phyloP scores from a whole-genome alignment of 2,888 invertebrate genomes.

The Folsomia manolachei region DNA sequence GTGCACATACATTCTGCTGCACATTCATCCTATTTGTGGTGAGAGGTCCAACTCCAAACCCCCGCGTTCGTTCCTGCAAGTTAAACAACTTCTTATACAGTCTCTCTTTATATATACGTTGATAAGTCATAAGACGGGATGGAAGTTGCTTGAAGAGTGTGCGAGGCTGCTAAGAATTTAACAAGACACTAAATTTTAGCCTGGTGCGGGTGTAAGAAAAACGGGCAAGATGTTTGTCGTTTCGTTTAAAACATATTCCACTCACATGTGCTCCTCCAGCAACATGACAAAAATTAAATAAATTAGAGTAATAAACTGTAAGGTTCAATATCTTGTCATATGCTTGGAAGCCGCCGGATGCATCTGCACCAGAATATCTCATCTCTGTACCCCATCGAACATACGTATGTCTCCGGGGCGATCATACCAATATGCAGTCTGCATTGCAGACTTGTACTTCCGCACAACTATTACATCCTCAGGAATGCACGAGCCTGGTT shows the following conservation, averaged over 20 bases:
- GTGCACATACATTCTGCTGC: slow-evolving; percentile 32
- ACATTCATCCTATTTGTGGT: slow-evolving; percentile 26
- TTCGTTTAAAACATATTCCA: neutral
- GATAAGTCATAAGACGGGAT: neutral
- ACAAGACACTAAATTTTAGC: neutral
- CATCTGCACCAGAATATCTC: neutral
- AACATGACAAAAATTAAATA: neutral
- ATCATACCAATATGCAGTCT: no score
- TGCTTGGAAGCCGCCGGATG: neutral
- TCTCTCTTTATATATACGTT: neutral
- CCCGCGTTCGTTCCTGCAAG: neutral
- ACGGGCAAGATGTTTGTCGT: neutral
- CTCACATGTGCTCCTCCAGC: neutral
- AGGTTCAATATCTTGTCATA: neutral
- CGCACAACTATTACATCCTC: no score
- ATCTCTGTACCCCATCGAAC: no score
- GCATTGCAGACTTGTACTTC: no score
- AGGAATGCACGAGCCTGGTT: no score
- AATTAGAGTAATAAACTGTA: neutral
- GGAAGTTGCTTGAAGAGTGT: neutral
- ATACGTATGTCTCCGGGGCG: no score
- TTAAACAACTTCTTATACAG: no score
- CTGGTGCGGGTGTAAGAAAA: no score
- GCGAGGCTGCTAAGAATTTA: no score
- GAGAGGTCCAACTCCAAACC: neutral